Evolutionary conservation across 2,113 vertebrate species (phyloP).

Genomic region (Crotalus viridis): DNA sequence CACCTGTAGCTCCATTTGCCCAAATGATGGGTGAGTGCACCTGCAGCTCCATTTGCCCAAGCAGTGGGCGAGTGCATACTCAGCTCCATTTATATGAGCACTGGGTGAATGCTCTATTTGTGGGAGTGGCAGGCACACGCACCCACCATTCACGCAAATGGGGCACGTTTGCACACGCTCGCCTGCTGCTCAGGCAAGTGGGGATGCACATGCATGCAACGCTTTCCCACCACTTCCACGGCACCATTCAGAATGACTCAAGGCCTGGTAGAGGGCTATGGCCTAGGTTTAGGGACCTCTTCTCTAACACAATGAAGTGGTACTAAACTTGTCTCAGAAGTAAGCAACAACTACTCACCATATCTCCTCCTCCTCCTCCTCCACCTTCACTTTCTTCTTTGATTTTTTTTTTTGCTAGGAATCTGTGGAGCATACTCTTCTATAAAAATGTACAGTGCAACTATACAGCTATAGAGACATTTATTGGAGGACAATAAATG

Average conservation of each 20-base stretch:
- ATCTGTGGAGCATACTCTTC: neutral
- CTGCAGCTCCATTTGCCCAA: too few species aligned
- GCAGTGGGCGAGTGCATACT: too few species aligned
- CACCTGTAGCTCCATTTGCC: too few species aligned
- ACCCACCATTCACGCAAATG: too few species aligned
- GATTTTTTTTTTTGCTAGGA: neutral
- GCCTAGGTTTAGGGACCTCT: neutral
- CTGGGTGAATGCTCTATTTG: too few species aligned
- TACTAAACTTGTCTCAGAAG: too few species aligned
- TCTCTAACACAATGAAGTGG: neutral
- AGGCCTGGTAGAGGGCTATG: neutral
- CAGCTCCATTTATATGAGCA: too few species aligned
- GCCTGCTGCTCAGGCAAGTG: too few species aligned
- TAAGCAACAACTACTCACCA: too few species aligned
- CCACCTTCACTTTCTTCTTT: neutral
- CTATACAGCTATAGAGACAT: neutral
- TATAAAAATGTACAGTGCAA: neutral
- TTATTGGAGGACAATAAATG: neutral
- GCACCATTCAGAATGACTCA: neutral
- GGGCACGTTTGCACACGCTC: rapidly evolving
- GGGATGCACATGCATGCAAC: neutral
- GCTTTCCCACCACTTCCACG: neutral
- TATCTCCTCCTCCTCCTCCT: too few species aligned
- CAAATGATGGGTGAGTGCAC: too few species aligned
- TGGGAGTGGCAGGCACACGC: too few species aligned